Conservation (phyloP, 2,113 vertebrate species). For the Saguinus imperator region DNA sequence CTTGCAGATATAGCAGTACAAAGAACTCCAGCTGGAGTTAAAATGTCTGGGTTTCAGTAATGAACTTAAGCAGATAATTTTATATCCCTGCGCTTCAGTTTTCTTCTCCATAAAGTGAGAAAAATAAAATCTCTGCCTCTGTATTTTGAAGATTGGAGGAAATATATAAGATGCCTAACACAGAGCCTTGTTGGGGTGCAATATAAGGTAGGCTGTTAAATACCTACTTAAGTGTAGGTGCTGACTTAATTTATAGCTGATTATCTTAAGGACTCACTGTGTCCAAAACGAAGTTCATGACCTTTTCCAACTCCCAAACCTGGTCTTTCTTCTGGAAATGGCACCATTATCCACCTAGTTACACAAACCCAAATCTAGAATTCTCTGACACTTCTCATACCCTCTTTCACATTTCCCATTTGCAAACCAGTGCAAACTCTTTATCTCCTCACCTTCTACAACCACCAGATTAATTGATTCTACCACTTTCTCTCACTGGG, state of each 20-base stretch:
- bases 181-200: not conserved
- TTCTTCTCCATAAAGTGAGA: not conserved
- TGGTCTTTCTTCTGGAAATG: not conserved
- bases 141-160: not conserved
- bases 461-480: no score
- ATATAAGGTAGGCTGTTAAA: not conserved
- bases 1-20: rapidly evolving
- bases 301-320: not conserved
- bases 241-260: not conserved
- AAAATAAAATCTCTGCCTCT: not conserved
- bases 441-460: not conserved
- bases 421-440: not conserved
- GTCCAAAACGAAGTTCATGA: not conserved
- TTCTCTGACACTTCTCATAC: not conserved
- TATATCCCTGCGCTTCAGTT: not conserved
- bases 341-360: not conserved
- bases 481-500: not conserved
- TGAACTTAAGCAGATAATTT: not conserved
- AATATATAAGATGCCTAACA: not conserved
- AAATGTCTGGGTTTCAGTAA: not conserved
- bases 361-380: not conserved
- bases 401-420: not conserved
- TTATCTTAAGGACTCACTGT: not conserved
- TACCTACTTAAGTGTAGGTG: not conserved
- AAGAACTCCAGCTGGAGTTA: not conserved